Evolutionary conservation across 2,797 vertebrate genomes (phyloP).

Genomic region (Sebastes diaconus): DNA sequence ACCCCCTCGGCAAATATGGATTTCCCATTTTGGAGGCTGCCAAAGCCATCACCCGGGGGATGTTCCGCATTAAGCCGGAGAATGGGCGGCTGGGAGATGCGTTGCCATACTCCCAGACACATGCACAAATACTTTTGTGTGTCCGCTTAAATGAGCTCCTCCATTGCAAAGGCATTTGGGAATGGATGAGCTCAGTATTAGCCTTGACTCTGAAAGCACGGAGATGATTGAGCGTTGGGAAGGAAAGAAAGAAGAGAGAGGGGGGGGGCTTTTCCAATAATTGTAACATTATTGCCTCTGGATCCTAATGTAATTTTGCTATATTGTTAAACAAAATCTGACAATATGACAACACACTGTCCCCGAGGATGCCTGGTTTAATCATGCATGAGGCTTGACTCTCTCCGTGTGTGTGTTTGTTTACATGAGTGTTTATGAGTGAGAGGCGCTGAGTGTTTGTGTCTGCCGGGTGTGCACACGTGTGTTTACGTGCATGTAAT

Average conservation of each 20-base stretch:
- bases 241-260: conserved; percentile 44
- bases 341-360: conserved; percentile 82
- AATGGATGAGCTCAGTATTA: conserved; percentile 85
- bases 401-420: conserved; percentile 43
- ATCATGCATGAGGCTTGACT: conserved; percentile 78
- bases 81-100: conserved; percentile 83
- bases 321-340: conserved; percentile 84
- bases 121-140: conserved; percentile 86
- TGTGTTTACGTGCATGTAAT: conserved; percentile 66
- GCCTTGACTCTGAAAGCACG: conserved; percentile 79
- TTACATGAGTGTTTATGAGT: conserved; percentile 55
- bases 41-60: conserved; percentile 87
- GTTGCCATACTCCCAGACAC: conserved; percentile 83
- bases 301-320: conserved; percentile 84
- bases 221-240: conserved; percentile 78
- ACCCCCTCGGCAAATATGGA: conserved; percentile 85
- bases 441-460: conserved; percentile 30
- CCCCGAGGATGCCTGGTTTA: conserved; percentile 74
- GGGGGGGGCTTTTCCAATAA: conserved; percentile 73
- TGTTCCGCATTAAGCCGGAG: conserved; percentile 87
- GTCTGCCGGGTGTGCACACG: conserved; percentile 27
- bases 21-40: conserved; percentile 86
- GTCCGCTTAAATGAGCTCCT: conserved; percentile 86
- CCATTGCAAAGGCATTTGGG: conserved; percentile 83
- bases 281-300: conserved; percentile 82